Evolutionary conservation across 92 coral and sea anemone species (phyloP), one percentile per base, ranked within the genome.

Genomic region (Zoanthus sansibaricus): DNA sequence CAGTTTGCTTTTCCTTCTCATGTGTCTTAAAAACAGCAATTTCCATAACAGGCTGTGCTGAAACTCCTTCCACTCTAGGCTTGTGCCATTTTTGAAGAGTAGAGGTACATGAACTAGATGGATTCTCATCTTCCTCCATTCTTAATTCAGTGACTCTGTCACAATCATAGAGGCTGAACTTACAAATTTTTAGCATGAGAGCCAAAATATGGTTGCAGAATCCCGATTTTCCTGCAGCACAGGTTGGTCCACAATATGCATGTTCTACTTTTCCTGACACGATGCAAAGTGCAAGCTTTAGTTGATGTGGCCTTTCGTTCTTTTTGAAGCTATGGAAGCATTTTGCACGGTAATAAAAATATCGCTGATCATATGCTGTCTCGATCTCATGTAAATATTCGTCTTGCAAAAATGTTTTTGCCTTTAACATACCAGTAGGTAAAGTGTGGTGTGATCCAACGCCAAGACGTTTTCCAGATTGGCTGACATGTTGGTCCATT

Each of bases 31-130:
- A 25, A 58, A 75, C 64, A 67, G 51, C 77, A 67, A 78, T 70
- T 54, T 77, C 89, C 89, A 87, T 87, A n/a, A 87, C 89, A 9
- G 89, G 89, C 44, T 87, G 84, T 21, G 89, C 71, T 37, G 25
- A n/a, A 1, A 87, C 44, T 9, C 78, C 77, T 21, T 87, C 86
- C n/a, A 46, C 42, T 9, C 84, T 54, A 14, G 83, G 61, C 48
- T 58, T 56, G 89, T 87, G 89, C 89, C 89, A 78, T 9, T 47
- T 21, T 68, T 87, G 90, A 12, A 78, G 79, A 4, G 86, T 47
- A 33, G 86, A 87, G 7, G 90, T 86, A 37, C 89, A 76, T 33
- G 89, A 83, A 48, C 70, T 47, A 16, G 45, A 20, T 10, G 85
- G 85, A 31, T 77, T 76, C 37, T 76, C 84, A 69, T 87, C 86